Conservation (phyloP, 2,888 invertebrate genomes). For the Hemaris fuciformis region DNA sequence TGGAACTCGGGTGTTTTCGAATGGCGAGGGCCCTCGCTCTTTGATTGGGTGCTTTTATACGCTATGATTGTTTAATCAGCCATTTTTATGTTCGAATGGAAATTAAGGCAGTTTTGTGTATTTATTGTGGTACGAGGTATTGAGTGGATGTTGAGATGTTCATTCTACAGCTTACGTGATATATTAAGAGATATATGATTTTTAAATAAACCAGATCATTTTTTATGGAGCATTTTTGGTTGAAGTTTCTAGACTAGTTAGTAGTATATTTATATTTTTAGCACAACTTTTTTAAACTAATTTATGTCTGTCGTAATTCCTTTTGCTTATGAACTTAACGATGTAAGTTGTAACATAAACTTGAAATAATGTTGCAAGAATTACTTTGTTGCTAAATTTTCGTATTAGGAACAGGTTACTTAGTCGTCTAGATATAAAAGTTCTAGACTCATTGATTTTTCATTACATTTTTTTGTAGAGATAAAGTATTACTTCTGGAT, state of each 20-base stretch:
- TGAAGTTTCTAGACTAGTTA: neutral
- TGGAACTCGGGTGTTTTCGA: slow-evolving; percentile 14
- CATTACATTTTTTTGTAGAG: too few species aligned
- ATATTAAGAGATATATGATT: neutral
- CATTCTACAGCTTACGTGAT: neutral
- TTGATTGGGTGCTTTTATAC: slow-evolving; percentile 4
- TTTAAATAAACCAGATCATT: neutral
- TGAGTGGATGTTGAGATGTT: neutral
- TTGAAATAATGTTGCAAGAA: too few species aligned
- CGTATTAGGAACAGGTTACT: too few species aligned
- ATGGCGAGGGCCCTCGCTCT: neutral
- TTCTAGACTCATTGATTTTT: too few species aligned
- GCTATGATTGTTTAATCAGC: slow-evolving; percentile 9
- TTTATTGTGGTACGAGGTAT: neutral
- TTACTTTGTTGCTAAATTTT: too few species aligned
- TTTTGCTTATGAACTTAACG: too few species aligned
- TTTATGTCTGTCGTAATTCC: neutral
- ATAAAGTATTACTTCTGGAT: too few species aligned
- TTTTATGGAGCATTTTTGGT: neutral
- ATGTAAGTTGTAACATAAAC: too few species aligned
- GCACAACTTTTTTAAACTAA: neutral
- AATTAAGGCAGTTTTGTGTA: neutral
- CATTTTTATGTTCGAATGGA: slow-evolving; percentile 6
- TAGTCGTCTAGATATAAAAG: too few species aligned
- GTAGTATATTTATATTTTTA: neutral